phyloP scores from a whole-genome alignment of 2,888 invertebrate genomes.

The Theretra japonica region DNA sequence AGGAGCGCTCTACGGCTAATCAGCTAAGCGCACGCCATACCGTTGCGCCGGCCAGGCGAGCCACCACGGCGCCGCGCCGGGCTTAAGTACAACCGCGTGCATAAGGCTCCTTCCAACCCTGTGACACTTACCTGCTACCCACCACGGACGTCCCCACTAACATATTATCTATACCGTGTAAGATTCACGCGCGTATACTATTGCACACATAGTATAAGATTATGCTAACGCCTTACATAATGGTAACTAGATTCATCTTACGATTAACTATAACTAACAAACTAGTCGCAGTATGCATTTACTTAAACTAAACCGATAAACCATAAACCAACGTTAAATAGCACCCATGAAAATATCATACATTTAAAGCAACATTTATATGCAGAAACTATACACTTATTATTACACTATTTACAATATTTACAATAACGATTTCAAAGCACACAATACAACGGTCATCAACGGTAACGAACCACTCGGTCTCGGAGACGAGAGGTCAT shows the following conservation, averaged over 20 bases:
- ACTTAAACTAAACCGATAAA: conserved; percentile 61
- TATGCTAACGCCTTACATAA: conserved; percentile 70
- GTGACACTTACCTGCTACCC: conserved; percentile 47
- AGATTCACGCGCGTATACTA: conserved; percentile 62
- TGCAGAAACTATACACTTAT: conserved; percentile 57
- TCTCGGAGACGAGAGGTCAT: neutral
- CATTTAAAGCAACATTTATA: conserved; percentile 77
- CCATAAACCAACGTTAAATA: conserved; percentile 80
- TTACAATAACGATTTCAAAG: conserved; percentile 53
- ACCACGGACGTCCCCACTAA: conserved; percentile 44
- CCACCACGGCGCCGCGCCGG: no score
- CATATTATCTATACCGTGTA: conserved; percentile 47
- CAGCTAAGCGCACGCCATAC: conserved; percentile 43
- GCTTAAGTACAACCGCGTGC: conserved; percentile 54
- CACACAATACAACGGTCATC: conserved; percentile 48
- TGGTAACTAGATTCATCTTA: conserved; percentile 52
- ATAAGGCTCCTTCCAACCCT: conserved; percentile 70
- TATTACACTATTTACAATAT: conserved; percentile 67
- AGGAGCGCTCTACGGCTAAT: conserved; percentile 37
- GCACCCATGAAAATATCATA: conserved; percentile 82
- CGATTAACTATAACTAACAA: conserved; percentile 52
- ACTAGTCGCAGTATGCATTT: conserved; percentile 54
- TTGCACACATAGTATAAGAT: conserved; percentile 77
- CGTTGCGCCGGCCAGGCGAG: conserved; percentile 50
- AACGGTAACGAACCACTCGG: conserved; percentile 26